A percentile compares a stretch with the other conserved stretches of the same genome.
Conservation (phyloP, 1,140 invertebrate species). For the Drosophila sp. region DNA sequence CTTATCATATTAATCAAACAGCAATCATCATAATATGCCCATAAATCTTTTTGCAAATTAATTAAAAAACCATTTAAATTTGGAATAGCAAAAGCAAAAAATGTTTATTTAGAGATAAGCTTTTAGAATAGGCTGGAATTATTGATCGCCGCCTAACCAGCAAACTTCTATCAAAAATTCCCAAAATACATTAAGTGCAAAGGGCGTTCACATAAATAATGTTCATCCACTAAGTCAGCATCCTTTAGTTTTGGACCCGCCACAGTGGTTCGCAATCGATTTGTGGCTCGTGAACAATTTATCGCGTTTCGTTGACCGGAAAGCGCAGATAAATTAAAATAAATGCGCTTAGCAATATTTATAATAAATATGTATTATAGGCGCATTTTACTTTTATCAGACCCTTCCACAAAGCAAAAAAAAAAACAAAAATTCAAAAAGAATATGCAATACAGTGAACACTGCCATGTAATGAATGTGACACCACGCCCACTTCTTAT, state of each 20-base stretch:
- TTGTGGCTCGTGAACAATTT: constrained; percentile 4
- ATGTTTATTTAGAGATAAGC: neutral
- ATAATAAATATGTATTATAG: constrained; percentile 13
- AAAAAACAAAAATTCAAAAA: neutral
- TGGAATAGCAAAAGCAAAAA: constrained; percentile 12
- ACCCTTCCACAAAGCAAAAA: constrained; percentile 33
- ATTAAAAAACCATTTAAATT: constrained; percentile 72
- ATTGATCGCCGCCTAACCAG: neutral
- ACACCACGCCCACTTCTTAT: neutral
- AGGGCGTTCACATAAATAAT: constrained; percentile 45
- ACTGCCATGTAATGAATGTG: neutral
- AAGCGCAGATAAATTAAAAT: constrained; percentile 21
- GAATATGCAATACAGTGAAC: constrained; percentile 12
- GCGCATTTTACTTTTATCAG: constrained; percentile 37
- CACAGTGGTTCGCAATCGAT: constrained; percentile 17
- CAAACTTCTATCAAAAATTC: neutral
- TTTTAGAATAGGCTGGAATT: constrained; percentile 3
- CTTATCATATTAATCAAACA: constrained; percentile 33
- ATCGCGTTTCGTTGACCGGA: constrained; percentile 30
- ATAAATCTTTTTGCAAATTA: constrained; percentile 76
- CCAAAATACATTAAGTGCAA: constrained; percentile 16
- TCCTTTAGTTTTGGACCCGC: constrained; percentile 22
- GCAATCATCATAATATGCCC: constrained; percentile 49
- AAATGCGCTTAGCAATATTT: constrained; percentile 12
- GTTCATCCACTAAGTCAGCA: constrained; percentile 12